Evolutionary conservation across 2,113 vertebrate species (phyloP).

Genomic region (Sialia sialis): DNA sequence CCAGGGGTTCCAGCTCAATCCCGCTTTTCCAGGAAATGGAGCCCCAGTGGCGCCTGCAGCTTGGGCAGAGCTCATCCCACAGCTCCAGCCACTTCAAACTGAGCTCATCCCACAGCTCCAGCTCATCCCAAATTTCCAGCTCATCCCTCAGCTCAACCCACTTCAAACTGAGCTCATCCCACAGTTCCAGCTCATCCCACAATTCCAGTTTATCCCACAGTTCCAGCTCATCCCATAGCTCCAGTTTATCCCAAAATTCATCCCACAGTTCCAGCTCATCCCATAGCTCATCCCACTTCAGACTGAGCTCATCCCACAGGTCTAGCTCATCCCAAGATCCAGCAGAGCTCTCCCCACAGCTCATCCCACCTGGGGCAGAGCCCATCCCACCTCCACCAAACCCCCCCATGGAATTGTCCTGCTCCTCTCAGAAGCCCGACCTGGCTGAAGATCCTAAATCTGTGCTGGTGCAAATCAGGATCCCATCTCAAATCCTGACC

Average conservation of each 20-base stretch:
- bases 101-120: background rate
- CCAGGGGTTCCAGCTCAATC: background rate
- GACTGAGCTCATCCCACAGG: background rate
- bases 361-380: background rate
- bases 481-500: background rate
- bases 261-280: background rate
- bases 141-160: background rate
- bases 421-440: accelerated
- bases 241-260: background rate
- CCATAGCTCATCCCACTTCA: too few relatives aligned
- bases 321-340: background rate
- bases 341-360: background rate
- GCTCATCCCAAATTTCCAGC: background rate
- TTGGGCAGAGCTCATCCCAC: background rate
- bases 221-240: background rate
- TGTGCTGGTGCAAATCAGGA: background rate
- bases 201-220: background rate
- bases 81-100: background rate
- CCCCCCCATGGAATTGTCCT: accelerated
- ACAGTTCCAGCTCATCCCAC: background rate
- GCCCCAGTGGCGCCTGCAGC: background rate
- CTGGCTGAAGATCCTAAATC: background rate
- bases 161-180: background rate
- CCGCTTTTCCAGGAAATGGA: too few relatives aligned
- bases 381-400: background rate